A percentile compares a stretch with the other conserved stretches of the same genome.
phyloP scores from a whole-genome alignment of 2,797 vertebrate genomes.

The Catharus ustulatus region DNA sequence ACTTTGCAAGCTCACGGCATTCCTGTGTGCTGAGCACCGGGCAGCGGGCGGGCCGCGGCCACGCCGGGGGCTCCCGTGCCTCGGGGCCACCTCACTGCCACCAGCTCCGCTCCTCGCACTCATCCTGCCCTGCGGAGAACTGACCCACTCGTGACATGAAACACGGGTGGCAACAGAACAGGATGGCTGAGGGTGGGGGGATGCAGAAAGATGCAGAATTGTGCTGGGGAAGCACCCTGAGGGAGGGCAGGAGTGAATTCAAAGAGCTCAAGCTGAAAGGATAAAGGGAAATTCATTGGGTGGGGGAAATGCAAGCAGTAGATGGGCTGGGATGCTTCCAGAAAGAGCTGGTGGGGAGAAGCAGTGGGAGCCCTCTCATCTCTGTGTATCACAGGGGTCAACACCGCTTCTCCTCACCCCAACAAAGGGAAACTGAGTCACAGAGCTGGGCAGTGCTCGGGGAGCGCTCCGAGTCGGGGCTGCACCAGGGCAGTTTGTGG shows the following conservation, averaged over 20 bases:
- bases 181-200: not conserved
- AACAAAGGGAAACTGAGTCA: not conserved
- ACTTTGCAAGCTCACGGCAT: conserved; percentile 72
- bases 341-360: not conserved
- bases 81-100: accelerated
- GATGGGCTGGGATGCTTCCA: not conserved
- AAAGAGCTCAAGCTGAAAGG: not conserved
- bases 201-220: not conserved
- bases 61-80: not conserved
- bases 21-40: conserved; percentile 62
- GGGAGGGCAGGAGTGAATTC: not conserved
- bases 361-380: accelerated
- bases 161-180: not conserved
- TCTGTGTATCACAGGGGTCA: not conserved
- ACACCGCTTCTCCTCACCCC: accelerated
- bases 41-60: not conserved
- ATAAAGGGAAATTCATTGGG: not conserved
- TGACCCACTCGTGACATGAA: not conserved
- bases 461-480: not conserved
- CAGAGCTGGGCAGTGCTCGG: accelerated
- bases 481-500: not conserved
- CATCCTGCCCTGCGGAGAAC: not conserved
- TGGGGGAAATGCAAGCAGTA: not conserved
- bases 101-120: not conserved
- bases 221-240: not conserved